A percentile compares a stretch with the other conserved stretches of the same genome.
These are phyloP conservation scores for Australoheros facetus DNA, from an alignment of 2,797 vertebrate genomes.

Conservation along the genomic window DNA sequence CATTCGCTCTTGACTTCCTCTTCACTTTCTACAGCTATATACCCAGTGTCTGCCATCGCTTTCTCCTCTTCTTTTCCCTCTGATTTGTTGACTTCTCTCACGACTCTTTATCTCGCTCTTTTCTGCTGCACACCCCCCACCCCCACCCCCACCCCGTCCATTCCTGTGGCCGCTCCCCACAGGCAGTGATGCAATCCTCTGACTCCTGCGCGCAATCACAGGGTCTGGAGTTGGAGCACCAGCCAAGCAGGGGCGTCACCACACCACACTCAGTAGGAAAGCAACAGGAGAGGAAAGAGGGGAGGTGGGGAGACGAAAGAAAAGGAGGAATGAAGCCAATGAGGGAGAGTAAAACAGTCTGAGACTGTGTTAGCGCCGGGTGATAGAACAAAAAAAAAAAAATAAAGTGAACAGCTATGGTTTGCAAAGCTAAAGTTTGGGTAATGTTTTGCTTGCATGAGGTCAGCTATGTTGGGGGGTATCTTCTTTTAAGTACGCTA, in stretches of 20 bases:
- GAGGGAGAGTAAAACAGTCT: constrained; percentile 49
- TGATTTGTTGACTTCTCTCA: constrained; percentile 14
- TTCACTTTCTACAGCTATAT: constrained; percentile 29
- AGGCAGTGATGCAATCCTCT: constrained; percentile 83
- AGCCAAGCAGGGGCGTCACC: constrained; percentile 74
- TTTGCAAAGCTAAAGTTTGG: constrained; percentile 41
- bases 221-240: constrained; percentile 68
- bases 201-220: constrained; percentile 80
- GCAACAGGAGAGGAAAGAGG: constrained; percentile 64
- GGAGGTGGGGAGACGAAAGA: constrained; percentile 43
- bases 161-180: constrained; percentile 78
- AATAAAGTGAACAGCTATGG: constrained; percentile 58
- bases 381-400: constrained; percentile 41
- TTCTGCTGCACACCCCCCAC: not conserved
- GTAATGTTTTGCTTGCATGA: constrained; percentile 30
- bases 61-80: constrained; percentile 26
- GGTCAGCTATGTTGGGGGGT: not conserved
- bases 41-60: constrained; percentile 22
- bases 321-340: constrained; percentile 51
- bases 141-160: constrained; percentile 42
- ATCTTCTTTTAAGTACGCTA: not conserved
- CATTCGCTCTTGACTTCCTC: constrained; percentile 26
- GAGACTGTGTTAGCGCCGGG: constrained; percentile 32
- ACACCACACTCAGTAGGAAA: constrained; percentile 65
- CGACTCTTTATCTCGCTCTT: not conserved